These are phyloP conservation scores for Octomys mimax DNA, from an alignment of 2,797 vertebrate genomes.

Conservation along the genomic window DNA sequence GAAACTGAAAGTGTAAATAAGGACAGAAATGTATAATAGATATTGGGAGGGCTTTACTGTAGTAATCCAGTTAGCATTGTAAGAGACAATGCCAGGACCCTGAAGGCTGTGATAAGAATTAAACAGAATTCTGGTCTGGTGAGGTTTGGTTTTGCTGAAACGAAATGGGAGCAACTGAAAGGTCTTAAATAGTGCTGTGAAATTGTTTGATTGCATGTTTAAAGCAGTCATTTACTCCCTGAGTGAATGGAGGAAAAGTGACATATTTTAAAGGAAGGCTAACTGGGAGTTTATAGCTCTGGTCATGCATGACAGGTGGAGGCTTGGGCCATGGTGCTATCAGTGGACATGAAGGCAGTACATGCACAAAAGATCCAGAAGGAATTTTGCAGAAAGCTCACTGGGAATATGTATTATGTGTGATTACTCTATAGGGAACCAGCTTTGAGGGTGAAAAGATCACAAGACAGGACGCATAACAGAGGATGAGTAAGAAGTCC, in stretches of 20 bases:
- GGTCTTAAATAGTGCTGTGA: background rate
- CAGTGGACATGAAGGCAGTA: background rate
- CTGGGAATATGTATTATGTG: background rate
- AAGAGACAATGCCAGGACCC: background rate
- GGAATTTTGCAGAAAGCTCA: background rate
- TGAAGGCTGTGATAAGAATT: background rate
- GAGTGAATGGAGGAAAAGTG: background rate
- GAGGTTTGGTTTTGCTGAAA: slow-evolving; percentile 1
- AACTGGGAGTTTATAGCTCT: background rate
- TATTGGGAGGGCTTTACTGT: background rate
- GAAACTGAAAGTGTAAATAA: background rate
- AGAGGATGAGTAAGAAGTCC: background rate
- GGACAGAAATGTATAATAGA: background rate
- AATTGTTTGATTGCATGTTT: background rate
- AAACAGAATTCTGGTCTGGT: background rate
- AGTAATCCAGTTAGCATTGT: background rate
- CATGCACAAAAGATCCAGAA: background rate
- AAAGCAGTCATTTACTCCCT: background rate
- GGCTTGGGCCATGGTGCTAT: background rate
- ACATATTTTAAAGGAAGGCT: background rate
- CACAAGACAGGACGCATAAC: background rate
- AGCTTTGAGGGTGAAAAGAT: background rate
- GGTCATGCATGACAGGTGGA: background rate
- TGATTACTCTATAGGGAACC: background rate
- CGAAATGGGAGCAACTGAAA: background rate